Evolutionary conservation across 1,140 invertebrate genomes (phyloP), one percentile per base, ranked within the genome.

Genomic region (Agrilus planipennis): DNA sequence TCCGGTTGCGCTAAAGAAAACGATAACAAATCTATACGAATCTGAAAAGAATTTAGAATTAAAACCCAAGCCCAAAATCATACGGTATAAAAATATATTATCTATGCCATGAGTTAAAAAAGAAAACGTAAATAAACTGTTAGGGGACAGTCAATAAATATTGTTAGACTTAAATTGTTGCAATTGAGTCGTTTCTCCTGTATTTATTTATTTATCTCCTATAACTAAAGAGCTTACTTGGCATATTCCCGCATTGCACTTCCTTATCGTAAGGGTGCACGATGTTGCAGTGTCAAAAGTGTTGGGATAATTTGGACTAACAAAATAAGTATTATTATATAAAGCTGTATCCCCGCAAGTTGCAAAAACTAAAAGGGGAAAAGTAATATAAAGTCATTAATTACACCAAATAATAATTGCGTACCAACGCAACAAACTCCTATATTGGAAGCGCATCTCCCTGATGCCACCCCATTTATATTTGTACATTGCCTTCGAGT

Each of bases 271-370:
- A 43, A 86, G 73, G 1, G 70, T 69, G 51, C 85, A 89, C 1
- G 76, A 60, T 21, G 75, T 70, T 6, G 77, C 77, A 1, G 76
- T 79, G 1, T 65, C 62, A 52, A 76, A 81, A 0, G 75, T 69
- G 2, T 66, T 69, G 1, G 81, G 81, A 64, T 79, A 85, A 2
- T 72, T 74, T 1, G 73, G 73, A 60, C 79, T 89, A 2, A 77
- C 72, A 57, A 89, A 89, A 55, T 89, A 88, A 0, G 84, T 89
- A 41, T 86, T 84, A 51, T 89, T 89, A 28, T 77, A 66, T 15
- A 71, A 71, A 1, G 82, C 78, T 0, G 69, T 71, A 6, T 68
- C 65, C 3, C 81, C 80, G 50, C 83, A 86, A 0, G 69, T 64
- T 45, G 71, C 69, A 48, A 78, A 71, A 59, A 84, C 82, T 86